Evolutionary conservation across 30 jellyfish, hydroid and myxozoan species (phyloP).

Genomic region (Hydra vulgaris): DNA sequence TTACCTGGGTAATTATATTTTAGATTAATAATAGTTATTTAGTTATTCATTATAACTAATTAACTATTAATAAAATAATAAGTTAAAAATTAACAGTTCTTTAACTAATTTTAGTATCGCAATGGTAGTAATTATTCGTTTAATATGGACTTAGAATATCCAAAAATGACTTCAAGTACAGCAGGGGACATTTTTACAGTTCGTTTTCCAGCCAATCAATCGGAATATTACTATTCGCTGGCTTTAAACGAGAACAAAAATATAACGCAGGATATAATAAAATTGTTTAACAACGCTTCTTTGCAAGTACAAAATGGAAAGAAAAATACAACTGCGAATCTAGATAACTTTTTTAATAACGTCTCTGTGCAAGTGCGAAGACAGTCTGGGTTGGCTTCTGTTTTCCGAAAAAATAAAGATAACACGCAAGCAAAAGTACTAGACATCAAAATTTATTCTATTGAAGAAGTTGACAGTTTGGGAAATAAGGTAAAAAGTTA

Average conservation of each 20-base stretch:
- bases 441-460: neutral
- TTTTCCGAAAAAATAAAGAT: neutral
- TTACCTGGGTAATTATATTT: too few relatives aligned
- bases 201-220: neutral
- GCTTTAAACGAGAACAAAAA: neutral
- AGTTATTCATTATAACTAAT: too few relatives aligned
- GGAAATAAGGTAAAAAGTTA: neutral
- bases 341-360: neutral
- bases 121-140: neutral
- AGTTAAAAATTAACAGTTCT: neutral
- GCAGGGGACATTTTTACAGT: neutral
- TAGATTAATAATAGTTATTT: too few relatives aligned
- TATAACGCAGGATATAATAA: too few relatives aligned
- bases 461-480: neutral
- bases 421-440: neutral
- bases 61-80: too few relatives aligned
- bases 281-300: neutral
- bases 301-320: neutral
- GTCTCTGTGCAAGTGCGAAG: neutral
- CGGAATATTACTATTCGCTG: neutral
- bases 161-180: neutral
- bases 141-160: neutral
- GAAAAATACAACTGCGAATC: neutral
- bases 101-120: neutral
- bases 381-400: neutral